phyloP scores from a whole-genome alignment of 2,113 vertebrate genomes.

The Pica pica region DNA sequence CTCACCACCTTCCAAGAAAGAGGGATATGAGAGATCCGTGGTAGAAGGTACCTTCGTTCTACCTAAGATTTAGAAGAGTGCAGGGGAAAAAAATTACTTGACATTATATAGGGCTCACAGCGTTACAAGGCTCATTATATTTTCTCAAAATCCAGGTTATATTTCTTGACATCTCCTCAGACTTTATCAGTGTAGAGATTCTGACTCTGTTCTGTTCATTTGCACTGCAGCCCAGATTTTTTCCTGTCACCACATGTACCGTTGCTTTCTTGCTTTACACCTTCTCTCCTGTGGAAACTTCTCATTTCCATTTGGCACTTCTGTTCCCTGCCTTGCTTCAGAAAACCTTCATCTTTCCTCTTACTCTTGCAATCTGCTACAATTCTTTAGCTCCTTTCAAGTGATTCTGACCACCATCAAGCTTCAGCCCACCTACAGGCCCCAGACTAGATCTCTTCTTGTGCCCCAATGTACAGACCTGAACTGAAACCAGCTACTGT shows the following conservation, averaged over 20 bases:
- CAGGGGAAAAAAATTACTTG: background rate
- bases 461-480: background rate
- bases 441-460: background rate
- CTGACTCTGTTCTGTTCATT: background rate
- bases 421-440: background rate
- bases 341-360: background rate
- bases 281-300: background rate
- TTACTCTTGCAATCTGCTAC: background rate
- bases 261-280: background rate
- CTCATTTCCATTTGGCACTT: background rate
- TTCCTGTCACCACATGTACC: background rate
- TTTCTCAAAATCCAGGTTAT: background rate
- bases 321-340: background rate
- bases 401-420: background rate
- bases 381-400: background rate
- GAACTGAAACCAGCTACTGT: background rate
- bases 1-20: background rate
- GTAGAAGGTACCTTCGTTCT: background rate
- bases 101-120: background rate
- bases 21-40: background rate
- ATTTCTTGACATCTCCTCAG: background rate
- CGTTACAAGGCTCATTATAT: accelerated
- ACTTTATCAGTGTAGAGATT: background rate
- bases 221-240: background rate
- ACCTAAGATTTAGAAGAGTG: background rate